phyloP scores from a whole-genome alignment of 2,113 vertebrate species.

The Gopherus flavomarginatus region DNA sequence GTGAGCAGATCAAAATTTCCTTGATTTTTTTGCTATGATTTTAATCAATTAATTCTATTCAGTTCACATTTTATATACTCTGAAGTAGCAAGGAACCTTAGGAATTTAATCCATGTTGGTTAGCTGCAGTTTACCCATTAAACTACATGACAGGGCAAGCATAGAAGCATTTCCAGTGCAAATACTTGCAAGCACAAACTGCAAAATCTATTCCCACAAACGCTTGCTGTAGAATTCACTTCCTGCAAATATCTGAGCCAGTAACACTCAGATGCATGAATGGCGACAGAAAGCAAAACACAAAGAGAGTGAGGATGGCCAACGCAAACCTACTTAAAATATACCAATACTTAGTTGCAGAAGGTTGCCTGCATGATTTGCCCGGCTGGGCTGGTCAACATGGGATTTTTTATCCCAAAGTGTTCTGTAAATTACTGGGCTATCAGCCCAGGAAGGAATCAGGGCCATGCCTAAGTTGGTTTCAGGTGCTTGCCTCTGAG shows the following conservation, averaged over 20 bases:
- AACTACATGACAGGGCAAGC: background rate
- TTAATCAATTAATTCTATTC: slow-evolving; percentile 57
- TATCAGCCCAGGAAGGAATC: background rate
- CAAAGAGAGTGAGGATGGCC: background rate
- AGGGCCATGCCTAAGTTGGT: background rate
- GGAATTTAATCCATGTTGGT: slow-evolving; percentile 41
- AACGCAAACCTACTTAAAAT: background rate
- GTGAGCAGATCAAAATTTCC: background rate
- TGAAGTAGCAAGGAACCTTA: background rate
- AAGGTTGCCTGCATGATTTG: background rate
- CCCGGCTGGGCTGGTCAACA: background rate
- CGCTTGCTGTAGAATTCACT: background rate
- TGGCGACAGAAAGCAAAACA: background rate
- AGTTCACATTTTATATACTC: slow-evolving; percentile 25
- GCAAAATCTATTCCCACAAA: background rate
- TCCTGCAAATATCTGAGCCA: rapidly evolving
- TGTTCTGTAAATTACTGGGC: background rate
- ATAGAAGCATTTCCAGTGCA: background rate
- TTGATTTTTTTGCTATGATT: slow-evolving; percentile 17
- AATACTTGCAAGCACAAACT: background rate
- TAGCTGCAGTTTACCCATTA: slow-evolving; percentile 32
- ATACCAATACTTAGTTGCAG: background rate
- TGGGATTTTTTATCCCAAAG: background rate
- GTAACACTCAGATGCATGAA: rapidly evolving
- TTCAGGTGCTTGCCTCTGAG: background rate